These are phyloP conservation scores for Ceyx erithaca DNA, from an alignment of 2,797 vertebrate species.

Conservation along the genomic window DNA sequence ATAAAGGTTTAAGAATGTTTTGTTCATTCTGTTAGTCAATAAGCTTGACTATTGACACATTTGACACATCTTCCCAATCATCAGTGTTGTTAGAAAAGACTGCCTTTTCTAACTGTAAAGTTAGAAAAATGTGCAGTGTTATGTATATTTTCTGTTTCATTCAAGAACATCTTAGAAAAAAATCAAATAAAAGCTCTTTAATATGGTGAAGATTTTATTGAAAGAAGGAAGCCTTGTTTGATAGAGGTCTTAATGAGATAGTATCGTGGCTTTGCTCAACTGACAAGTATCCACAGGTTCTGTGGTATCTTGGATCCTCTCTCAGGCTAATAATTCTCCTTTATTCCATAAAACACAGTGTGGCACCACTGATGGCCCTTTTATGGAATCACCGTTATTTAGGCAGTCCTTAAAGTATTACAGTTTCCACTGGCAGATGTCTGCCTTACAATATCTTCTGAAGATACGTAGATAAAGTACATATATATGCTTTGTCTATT, in stretches of 20 bases:
- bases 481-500: background rate
- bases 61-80: background rate
- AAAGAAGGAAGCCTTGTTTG: background rate
- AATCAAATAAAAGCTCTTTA: constrained; percentile 19
- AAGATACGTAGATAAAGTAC: background rate
- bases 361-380: background rate
- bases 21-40: background rate
- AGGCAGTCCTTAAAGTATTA: background rate
- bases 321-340: background rate
- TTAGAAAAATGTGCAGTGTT: too few relatives aligned
- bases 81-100: background rate
- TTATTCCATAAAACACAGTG: background rate
- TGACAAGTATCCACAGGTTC: background rate
- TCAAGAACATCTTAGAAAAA: background rate
- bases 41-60: background rate
- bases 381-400: background rate
- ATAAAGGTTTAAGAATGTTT: background rate
- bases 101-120: too few relatives aligned
- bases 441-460: background rate
- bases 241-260: background rate
- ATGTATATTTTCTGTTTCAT: background rate
- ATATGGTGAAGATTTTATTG: background rate
- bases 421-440: background rate
- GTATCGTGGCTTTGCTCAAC: background rate
- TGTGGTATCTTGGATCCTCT: background rate